phyloP scores from a whole-genome alignment of 2,113 vertebrate species.

The Felis catus region F.catus_Fca126_mat1.0 CM031420.1:77951501-77952000 shows the following conservation, averaged over 20 bases:
- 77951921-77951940: background rate
- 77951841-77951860: background rate
- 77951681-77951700: background rate
- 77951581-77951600: background rate
- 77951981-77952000: background rate
- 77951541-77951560: no score
- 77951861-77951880: background rate
- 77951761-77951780: background rate
- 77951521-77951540: no score
- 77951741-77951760: background rate
- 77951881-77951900: background rate
- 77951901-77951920: background rate
- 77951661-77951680: background rate
- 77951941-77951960: background rate
- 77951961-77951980: background rate
- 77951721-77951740: background rate
- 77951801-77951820: background rate
- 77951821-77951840: background rate
- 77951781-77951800: background rate
- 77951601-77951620: background rate
- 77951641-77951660: background rate
- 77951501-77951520: no score
- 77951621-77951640: background rate
- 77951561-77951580: background rate
- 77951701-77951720: background rate